Evolutionary conservation across 1,140 invertebrate species (phyloP).

Genomic region (Steinernema feltiae): DNA sequence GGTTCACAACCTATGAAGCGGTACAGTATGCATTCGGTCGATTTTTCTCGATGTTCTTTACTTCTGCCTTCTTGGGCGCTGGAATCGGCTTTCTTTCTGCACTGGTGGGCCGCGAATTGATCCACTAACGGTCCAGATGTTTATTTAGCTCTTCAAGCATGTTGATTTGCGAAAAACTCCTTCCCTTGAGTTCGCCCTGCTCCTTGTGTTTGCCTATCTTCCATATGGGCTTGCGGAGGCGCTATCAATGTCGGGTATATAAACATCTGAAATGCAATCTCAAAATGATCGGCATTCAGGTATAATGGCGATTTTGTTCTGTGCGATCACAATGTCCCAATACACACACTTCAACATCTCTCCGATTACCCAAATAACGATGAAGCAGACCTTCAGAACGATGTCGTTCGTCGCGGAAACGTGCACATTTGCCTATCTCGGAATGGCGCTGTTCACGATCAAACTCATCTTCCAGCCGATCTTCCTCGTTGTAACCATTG

Average conservation of each 20-base stretch:
- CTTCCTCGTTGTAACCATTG: constrained; percentile 83
- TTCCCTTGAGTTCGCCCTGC: constrained; percentile 93
- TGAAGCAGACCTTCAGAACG: constrained; percentile 96
- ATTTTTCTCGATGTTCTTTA: constrained; percentile 96
- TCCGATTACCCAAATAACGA: constrained; percentile 94
- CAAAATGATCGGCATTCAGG: constrained; percentile 64
- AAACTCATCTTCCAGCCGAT: constrained; percentile 69
- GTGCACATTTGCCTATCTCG: constrained; percentile 97
- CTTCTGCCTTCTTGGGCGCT: constrained; percentile 92
- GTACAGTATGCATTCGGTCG: constrained; percentile 79
- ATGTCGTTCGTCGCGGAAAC: constrained; percentile 95
- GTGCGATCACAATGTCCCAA: constrained; percentile 98
- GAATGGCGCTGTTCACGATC: constrained; percentile 93
- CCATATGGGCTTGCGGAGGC: constrained; percentile 96
- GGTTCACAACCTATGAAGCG: constrained; percentile 68
- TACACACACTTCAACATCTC: constrained; percentile 98
- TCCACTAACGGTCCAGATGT: constrained; percentile 36
- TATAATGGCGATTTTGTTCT: constrained; percentile 98
- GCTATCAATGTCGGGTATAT: constrained; percentile 80
- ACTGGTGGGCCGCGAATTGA: constrained; percentile 70
- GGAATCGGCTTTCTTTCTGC: constrained; percentile 88
- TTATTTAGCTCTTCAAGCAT: constrained; percentile 72
- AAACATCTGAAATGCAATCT: background rate
- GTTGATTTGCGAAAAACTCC: constrained; percentile 93
- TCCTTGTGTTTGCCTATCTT: constrained; percentile 94